Conservation (phyloP, 2,888 invertebrate genomes). For the Epirrhoe tristata region DNA sequence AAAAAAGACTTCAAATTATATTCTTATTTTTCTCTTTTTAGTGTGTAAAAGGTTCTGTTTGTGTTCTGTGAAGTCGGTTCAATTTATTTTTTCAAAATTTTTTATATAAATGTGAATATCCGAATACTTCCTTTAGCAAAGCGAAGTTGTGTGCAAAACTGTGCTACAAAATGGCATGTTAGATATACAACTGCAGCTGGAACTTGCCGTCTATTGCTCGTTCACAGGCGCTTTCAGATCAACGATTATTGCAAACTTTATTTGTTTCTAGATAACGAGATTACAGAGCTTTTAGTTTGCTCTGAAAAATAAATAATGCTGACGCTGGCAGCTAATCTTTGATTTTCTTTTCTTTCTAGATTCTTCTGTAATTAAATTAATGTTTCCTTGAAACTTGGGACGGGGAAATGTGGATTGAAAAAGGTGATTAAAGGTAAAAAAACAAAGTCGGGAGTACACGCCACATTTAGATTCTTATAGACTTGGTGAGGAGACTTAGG, state of each 20-base stretch:
- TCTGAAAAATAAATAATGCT: slow-evolving; percentile 22
- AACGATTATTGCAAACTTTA: slow-evolving; percentile 24
- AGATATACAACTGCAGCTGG: neutral
- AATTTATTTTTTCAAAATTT: too few relatives aligned
- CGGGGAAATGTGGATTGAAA: neutral
- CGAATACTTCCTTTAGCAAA: neutral
- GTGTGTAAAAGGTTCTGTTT: too few relatives aligned
- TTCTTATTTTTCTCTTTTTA: too few relatives aligned
- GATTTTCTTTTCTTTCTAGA: slow-evolving; percentile 11
- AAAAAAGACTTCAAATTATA: too few relatives aligned
- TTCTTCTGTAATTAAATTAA: slow-evolving; percentile 14
- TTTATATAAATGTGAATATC: neutral
- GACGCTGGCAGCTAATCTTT: slow-evolving; percentile 8
- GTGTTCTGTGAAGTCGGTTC: too few relatives aligned
- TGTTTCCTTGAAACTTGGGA: neutral
- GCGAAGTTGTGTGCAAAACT: neutral
- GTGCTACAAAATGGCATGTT: neutral
- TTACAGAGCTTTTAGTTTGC: slow-evolving; percentile 18
- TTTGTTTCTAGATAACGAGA: slow-evolving; percentile 25
- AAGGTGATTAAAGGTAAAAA: neutral
- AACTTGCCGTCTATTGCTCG: neutral
- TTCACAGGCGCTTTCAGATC: slow-evolving; percentile 10
- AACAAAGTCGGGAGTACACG: too few relatives aligned
- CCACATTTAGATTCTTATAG: too few relatives aligned
- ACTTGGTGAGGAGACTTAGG: too few relatives aligned